Conservation (phyloP, 2,888 invertebrate genomes). For the Neuroscelio doddi region DNA sequence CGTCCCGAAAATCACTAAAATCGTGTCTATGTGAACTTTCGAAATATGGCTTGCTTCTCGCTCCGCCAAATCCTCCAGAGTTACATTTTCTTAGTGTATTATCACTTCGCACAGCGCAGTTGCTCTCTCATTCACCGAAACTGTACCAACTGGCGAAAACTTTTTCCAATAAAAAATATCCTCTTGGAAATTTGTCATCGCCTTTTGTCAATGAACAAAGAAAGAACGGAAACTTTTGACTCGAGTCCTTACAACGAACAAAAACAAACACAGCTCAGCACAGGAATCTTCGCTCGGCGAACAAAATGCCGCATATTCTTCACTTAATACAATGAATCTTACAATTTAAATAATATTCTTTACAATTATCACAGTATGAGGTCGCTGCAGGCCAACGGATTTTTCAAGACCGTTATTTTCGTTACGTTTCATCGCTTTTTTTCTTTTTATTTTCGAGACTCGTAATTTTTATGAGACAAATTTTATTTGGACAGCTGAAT, state of each 20-base stretch:
- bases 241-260: conserved; percentile 23
- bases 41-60: not conserved
- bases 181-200: not conserved
- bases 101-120: conserved; percentile 30
- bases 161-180: no score
- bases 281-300: conserved; percentile 33
- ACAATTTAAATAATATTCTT: conserved; percentile 69
- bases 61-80: no score
- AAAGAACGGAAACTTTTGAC: no score
- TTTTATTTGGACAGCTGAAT: no score
- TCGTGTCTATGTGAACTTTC: not conserved
- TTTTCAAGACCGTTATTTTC: conserved; percentile 18
- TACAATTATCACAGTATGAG: conserved; percentile 71
- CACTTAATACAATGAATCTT: conserved; percentile 64
- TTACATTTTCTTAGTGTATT: no score
- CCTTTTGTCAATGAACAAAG: not conserved
- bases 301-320: conserved; percentile 28
- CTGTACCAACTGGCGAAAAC: no score
- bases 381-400: conserved; percentile 66
- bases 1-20: not conserved
- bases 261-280: conserved; percentile 49
- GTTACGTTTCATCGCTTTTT: conserved; percentile 15
- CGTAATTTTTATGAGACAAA: conserved; percentile 24
- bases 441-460: conserved; percentile 30
- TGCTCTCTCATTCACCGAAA: no score